Evolutionary conservation across 2,888 invertebrate species (phyloP).

Genomic region (Drosophila kambysellisi): DNA sequence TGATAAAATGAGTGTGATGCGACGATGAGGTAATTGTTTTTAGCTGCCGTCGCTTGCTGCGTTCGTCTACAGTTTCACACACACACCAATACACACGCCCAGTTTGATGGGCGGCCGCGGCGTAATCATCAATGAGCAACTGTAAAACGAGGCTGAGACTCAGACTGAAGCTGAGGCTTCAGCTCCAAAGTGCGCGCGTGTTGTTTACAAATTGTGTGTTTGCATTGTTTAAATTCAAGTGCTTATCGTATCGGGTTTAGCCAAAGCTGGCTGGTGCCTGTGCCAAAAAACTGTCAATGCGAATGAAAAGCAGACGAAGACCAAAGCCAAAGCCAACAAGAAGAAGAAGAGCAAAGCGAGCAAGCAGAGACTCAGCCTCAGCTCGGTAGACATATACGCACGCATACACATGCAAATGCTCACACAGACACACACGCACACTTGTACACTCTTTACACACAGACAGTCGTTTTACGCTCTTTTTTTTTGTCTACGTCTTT

Average conservation of each 20-base stretch:
- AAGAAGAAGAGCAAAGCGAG: slow-evolving; percentile 28
- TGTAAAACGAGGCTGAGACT: slow-evolving; percentile 58
- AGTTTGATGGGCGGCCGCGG: slow-evolving; percentile 59
- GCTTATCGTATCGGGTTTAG: slow-evolving; percentile 39
- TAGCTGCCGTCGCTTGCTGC: slow-evolving; percentile 57
- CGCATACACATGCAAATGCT: slow-evolving; percentile 28
- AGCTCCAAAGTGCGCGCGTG: slow-evolving; percentile 64
- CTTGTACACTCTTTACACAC: slow-evolving; percentile 26
- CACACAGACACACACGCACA: slow-evolving; percentile 28
- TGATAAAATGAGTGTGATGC: slow-evolving; percentile 52
- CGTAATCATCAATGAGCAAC: slow-evolving; percentile 77
- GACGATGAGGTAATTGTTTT: slow-evolving; percentile 76
- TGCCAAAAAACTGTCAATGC: slow-evolving; percentile 40
- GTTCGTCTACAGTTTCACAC: slow-evolving; percentile 74
- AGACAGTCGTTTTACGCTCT: slow-evolving; percentile 67
- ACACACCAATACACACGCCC: slow-evolving; percentile 40
- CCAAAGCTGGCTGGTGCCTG: slow-evolving; percentile 21
- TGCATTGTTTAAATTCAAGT: slow-evolving; percentile 42
- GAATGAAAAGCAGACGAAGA: slow-evolving; percentile 32
- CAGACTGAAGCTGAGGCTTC: neutral
- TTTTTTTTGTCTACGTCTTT: slow-evolving; percentile 78
- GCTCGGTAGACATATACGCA: slow-evolving; percentile 42
- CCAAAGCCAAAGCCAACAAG: slow-evolving; percentile 27
- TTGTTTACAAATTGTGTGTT: slow-evolving; percentile 68
- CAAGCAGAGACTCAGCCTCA: slow-evolving; percentile 44